phyloP scores from a whole-genome alignment of 2,113 vertebrate species.

The Tretioscincus oriximinensis region DNA sequence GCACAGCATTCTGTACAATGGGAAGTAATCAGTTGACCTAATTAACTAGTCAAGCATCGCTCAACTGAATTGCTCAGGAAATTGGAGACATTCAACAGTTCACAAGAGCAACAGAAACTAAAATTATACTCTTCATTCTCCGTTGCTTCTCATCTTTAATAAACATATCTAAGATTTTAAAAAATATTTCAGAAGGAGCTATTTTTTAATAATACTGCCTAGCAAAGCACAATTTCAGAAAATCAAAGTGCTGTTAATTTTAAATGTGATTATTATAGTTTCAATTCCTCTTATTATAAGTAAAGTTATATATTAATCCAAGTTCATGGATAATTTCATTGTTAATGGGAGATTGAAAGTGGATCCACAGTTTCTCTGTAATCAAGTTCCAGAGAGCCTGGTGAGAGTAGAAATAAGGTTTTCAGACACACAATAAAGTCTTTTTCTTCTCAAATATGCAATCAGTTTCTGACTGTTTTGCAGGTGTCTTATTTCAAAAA shows the following conservation, averaged over 20 bases:
- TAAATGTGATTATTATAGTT: background rate
- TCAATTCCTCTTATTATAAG: background rate
- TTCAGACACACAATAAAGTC: background rate
- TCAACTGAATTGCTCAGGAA: slow-evolving; percentile 7
- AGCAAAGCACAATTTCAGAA: background rate
- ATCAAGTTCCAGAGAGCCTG: background rate
- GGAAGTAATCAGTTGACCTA: slow-evolving; percentile 16
- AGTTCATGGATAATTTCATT: no score
- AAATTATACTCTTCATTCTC: background rate
- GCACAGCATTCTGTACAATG: background rate
- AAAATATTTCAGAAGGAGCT: background rate
- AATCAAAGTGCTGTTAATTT: slow-evolving; percentile 1
- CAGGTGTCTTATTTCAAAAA: background rate
- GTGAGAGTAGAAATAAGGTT: background rate
- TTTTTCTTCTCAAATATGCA: background rate
- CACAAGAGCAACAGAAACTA: background rate
- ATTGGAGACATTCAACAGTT: slow-evolving; percentile 2
- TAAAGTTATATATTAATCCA: background rate
- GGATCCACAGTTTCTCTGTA: background rate
- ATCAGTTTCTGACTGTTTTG: background rate
- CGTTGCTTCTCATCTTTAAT: background rate
- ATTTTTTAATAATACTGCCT: background rate
- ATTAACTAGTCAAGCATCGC: background rate
- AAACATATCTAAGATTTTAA: background rate
- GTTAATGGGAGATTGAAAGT: background rate